These are phyloP conservation scores for Brachionus rotundiformis DNA, from an alignment of 1,140 invertebrate species.

Conservation along the genomic window DNA sequence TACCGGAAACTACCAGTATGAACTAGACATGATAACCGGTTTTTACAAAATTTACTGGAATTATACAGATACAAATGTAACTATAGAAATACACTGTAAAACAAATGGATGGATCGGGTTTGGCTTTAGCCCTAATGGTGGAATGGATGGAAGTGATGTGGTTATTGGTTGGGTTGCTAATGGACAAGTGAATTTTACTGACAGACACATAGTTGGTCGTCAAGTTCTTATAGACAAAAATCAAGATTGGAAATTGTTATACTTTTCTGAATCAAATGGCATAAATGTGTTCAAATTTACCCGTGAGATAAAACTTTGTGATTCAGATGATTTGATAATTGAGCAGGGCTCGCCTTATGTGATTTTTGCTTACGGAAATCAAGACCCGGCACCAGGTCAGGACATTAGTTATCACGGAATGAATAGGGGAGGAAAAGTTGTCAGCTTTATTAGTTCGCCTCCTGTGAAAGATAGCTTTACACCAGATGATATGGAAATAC, in stretches of 20 bases:
- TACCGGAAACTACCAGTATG: neutral
- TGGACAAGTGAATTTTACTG: constrained; percentile 38
- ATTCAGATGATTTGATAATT: constrained; percentile 37
- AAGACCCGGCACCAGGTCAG: neutral
- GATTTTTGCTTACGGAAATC: constrained; percentile 45
- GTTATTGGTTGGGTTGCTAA: constrained; percentile 77
- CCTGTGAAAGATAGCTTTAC: neutral
- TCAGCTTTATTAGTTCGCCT: neutral
- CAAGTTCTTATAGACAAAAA: constrained; percentile 43
- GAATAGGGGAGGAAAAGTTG: constrained; percentile 15
- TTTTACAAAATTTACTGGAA: constrained; percentile 47
- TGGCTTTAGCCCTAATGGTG: constrained; percentile 75
- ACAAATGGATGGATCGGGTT: constrained; percentile 78
- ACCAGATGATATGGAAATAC: neutral
- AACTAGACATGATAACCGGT: neutral
- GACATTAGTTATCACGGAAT: constrained; percentile 49
- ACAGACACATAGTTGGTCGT: constrained; percentile 38
- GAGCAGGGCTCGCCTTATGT: constrained; percentile 40
- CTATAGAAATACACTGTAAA: constrained; percentile 54
- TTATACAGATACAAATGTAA: neutral
- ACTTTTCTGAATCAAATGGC: constrained; percentile 47
- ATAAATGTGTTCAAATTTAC: constrained; percentile 51
- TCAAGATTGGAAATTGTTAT: constrained; percentile 34
- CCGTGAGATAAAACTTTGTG: constrained; percentile 38
- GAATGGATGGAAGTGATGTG: constrained; percentile 78